phyloP scores from a whole-genome alignment of 2,797 vertebrate species.

The Pangasius sanitwongsei region DNA sequence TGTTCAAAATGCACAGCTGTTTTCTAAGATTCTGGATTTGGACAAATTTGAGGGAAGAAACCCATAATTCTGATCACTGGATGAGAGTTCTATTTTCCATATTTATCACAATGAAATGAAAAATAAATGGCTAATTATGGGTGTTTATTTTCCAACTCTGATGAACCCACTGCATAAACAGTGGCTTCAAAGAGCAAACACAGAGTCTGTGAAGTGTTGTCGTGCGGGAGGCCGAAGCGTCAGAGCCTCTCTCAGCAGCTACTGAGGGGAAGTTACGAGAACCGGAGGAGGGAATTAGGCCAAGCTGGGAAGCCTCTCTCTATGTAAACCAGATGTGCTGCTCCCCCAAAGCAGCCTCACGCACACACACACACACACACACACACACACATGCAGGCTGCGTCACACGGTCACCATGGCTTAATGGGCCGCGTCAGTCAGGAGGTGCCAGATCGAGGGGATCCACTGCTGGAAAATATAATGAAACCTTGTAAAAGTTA shows the following conservation, averaged over 20 bases:
- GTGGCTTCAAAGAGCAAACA: slow-evolving; percentile 36
- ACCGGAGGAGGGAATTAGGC: slow-evolving; percentile 44
- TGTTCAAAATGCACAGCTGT: neutral
- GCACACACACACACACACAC: slow-evolving; percentile 38
- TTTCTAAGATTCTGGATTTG: neutral
- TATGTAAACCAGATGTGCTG: slow-evolving; percentile 64
- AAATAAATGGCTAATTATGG: neutral
- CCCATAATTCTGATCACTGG: neutral
- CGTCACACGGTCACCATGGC: slow-evolving; percentile 51
- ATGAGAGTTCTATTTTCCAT: neutral
- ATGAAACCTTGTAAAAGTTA: slow-evolving; percentile 58
- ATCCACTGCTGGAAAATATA: slow-evolving; percentile 59
- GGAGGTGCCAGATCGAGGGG: slow-evolving; percentile 54
- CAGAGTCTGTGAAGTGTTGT: slow-evolving; percentile 47
- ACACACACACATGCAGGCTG: slow-evolving; percentile 27
- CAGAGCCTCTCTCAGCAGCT: slow-evolving; percentile 53
- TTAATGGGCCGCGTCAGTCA: slow-evolving; percentile 61
- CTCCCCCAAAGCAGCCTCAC: slow-evolving; percentile 28
- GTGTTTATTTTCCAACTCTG: slow-evolving; percentile 23
- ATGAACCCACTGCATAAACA: slow-evolving; percentile 21
- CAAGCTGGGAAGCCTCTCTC: slow-evolving; percentile 37
- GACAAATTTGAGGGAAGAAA: neutral
- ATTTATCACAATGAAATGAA: neutral
- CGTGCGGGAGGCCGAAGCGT: slow-evolving; percentile 30
- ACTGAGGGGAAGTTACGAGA: slow-evolving; percentile 57